Percentiles rank a stretch among this genome's conserved stretches.
These are phyloP conservation scores for Agonopterix subpropinquella DNA, from an alignment of 2,888 invertebrate genomes.

Conservation along the genomic window DNA sequence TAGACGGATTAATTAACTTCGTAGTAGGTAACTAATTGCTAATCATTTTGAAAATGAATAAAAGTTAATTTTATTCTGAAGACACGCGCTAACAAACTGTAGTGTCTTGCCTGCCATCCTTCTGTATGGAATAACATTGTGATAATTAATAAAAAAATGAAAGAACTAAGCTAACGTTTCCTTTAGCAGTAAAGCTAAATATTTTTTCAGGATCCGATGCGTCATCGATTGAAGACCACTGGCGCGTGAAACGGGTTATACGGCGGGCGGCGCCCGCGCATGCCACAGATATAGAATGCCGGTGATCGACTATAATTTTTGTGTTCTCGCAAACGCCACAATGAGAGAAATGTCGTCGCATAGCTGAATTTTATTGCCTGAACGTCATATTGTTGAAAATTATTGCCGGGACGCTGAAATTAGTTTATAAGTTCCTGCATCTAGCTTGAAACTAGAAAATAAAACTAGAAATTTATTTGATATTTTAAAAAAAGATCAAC, in stretches of 20 bases:
- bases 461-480: no score
- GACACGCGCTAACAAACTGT: no score
- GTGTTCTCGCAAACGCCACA: conserved; percentile 56
- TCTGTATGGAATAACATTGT: no score
- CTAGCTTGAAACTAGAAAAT: no score
- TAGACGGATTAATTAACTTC: no score
- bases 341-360: conserved; percentile 45
- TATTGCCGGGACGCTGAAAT: conserved; percentile 1
- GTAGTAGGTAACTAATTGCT: no score
- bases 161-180: not conserved
- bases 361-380: conserved; percentile 1
- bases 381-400: conserved; percentile 8
- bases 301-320: conserved; percentile 76
- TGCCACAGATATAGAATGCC: conserved; percentile 66
- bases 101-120: no score
- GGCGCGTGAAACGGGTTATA: conserved; percentile 74
- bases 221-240: conserved; percentile 57
- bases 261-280: conserved; percentile 38
- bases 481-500: no score
- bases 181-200: no score
- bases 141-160: not conserved
- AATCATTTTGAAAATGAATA: no score
- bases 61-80: no score
- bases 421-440: not conserved
- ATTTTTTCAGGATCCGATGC: conserved; percentile 15